Evolutionary conservation across 2,113 vertebrate genomes (phyloP), one percentile per base, ranked within the genome.

Genomic region (Neodon shergylaensis): DNA sequence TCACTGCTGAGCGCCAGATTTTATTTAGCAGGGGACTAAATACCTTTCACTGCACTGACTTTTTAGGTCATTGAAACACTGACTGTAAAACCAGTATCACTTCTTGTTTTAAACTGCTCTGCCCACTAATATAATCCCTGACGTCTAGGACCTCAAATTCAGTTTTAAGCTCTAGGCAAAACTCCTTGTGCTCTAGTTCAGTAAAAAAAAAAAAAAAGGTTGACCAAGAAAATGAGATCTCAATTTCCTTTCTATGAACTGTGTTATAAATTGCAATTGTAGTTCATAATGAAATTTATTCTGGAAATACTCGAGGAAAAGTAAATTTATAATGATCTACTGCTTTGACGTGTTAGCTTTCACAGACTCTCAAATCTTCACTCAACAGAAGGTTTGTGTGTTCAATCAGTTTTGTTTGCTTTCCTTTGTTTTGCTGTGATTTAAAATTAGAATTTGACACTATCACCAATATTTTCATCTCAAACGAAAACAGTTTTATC

Each of bases 1-100:
- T 98, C 98, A 97, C 76, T 98, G 96, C 92, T 98, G 95, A 95
- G 95, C 95, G 86, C 73, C 97, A 98, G 97, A 98, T 91, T 95
- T 98, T 90, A 88, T 95, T 98, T 91, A 88, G 92, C 94, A 96
- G 96, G 97, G 97, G 36, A 88, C 68, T 98, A 92, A 95, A 96
- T 98, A 98, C 96, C 97, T 83, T 86, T 97, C 96, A 83, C 95
- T 97, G 33, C 92, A 91, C 94, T 98, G 97, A 97, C 97, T 98
- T 97, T 97, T 98, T 98, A 97, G 96, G 97, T 96, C 97, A 94
- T 98, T 97, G 88, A 98, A 98, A 96, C 90, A 88, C 97, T 98
- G 97, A 96, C 94, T 98, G 97, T 98, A 97, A 98, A 98, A 97
- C 94, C 95, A 96, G 88, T 97, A 94, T 96, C 97, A 88, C 76